Evolutionary conservation across 2,113 vertebrate genomes (phyloP), one percentile per base, ranked within the genome.

Genomic region (Burhinus oedicnemus): DNA sequence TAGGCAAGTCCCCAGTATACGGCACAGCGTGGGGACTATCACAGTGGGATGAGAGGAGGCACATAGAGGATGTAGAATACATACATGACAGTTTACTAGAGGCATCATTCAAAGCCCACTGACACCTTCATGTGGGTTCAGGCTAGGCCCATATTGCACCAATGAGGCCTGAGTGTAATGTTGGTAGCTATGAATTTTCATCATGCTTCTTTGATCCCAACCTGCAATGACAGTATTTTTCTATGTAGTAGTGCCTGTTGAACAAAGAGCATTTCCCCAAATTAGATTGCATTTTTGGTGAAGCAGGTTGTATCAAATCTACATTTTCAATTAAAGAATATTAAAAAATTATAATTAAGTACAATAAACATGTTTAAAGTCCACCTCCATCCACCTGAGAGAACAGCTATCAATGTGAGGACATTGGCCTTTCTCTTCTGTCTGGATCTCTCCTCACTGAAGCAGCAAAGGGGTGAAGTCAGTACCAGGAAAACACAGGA

Each of bases 291-390:
- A 84, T 83, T 90, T 95, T 84, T 71, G 58, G n/a, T 87, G 68
- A 92, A 74, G n/a, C 7, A 82, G 49, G 44, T 70, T 88, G 49
- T 20, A 61, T 64, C 79, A 95, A 95, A 92, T 84, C 55, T 89
- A 78, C 91, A 60, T 90, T 95, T 97, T 93, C 78, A 83, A 64
- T 45, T 65, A 91, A 84, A 95, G 71, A 94, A 71, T 70, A 90
- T 80, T 76, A 54, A 75, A 95, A 92, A 93, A 94, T 68, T 11
- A 77, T 78, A 91, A 96, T 95, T 87, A 93, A 69, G 84, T 77
- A 69, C 42, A 95, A 68, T 71, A 91, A 89, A 61, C 45, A 34
- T 62, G 11, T 81, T 89, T 85, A 95, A 96, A 96, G 23, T 25
- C 62, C 44, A 74, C 34, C 25, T 90, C 69, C 42, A 83, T 54